Evolutionary conservation across 2,888 invertebrate species (phyloP).

Genomic region (Chloroclysta siterata): DNA sequence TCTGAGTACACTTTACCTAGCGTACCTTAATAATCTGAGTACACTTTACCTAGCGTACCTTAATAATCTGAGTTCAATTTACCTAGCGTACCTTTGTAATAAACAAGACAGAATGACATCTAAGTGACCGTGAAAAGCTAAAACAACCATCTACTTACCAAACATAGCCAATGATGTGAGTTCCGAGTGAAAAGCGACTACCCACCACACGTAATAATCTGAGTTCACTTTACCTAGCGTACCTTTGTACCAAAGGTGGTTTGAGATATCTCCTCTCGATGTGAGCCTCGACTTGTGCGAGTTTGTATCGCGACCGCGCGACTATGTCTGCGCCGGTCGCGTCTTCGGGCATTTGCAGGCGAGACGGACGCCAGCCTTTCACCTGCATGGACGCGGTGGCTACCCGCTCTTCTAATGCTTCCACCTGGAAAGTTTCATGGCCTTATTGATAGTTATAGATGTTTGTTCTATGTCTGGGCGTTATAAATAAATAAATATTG

Average conservation of each 20-base stretch:
- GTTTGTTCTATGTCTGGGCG: no score
- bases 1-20: no score
- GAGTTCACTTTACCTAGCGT: slow-evolving; percentile 69
- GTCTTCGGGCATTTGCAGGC: slow-evolving; percentile 77
- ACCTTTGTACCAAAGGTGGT: slow-evolving; percentile 92
- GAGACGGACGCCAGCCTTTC: slow-evolving; percentile 91
- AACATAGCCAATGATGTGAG: not conserved
- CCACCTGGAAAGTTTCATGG: slow-evolving; percentile 81
- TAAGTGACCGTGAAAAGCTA: not conserved
- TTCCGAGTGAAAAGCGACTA: slow-evolving; percentile 28
- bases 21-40: no score
- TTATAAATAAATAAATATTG: no score
- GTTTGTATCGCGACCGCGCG: slow-evolving; percentile 87
- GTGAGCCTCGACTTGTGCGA: slow-evolving; percentile 93
- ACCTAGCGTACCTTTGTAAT: slow-evolving; percentile 82
- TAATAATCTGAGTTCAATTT: no score
- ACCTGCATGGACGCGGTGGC: slow-evolving; percentile 95
- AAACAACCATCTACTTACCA: slow-evolving; percentile 11
- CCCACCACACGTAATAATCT: slow-evolving; percentile 33
- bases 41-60: no score
- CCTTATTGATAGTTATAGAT: no score
- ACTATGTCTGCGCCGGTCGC: slow-evolving; percentile 85
- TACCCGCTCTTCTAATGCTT: slow-evolving; percentile 94
- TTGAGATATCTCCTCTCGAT: slow-evolving; percentile 97
- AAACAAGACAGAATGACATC: slow-evolving; percentile 61